A percentile compares a stretch with the other conserved stretches of the same genome.
These are phyloP conservation scores for Cyprinodon tularosa DNA, from an alignment of 2,113 vertebrate genomes.

Conservation along the genomic window DNA sequence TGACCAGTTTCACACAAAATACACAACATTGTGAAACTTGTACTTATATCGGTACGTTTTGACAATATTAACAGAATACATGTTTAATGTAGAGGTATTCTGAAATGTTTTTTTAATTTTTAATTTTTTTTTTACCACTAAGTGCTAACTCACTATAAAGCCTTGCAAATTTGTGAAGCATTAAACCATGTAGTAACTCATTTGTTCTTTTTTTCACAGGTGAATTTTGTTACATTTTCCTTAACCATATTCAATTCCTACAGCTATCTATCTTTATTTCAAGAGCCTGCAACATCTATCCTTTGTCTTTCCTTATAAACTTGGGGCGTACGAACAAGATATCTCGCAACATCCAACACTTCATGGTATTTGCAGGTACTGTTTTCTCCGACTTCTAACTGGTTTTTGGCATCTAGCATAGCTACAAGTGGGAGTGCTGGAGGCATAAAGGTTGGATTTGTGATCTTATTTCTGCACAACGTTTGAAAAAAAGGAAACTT, in stretches of 20 bases:
- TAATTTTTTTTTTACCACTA: neutral
- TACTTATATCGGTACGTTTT: too few relatives aligned
- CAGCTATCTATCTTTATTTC: constrained; percentile 86
- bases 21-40: too few relatives aligned
- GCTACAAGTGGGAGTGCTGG: neutral
- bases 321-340: constrained; percentile 83
- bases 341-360: constrained; percentile 83
- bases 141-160: too few relatives aligned
- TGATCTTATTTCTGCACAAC: constrained; percentile 45
- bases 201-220: neutral
- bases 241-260: constrained; percentile 59
- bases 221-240: constrained; percentile 48
- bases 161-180: neutral
- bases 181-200: neutral
- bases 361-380: constrained; percentile 92
- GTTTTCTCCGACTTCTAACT: neutral
- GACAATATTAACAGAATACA: neutral
- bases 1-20: too few relatives aligned
- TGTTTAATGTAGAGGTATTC: neutral
- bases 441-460: constrained; percentile 59
- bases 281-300: constrained; percentile 88
- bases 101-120: neutral
- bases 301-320: constrained; percentile 87
- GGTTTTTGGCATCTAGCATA: neutral
- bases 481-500: constrained; percentile 1